Evolutionary conservation across 2,113 vertebrate species (phyloP).

Genomic region (Globicephala melas): DNA sequence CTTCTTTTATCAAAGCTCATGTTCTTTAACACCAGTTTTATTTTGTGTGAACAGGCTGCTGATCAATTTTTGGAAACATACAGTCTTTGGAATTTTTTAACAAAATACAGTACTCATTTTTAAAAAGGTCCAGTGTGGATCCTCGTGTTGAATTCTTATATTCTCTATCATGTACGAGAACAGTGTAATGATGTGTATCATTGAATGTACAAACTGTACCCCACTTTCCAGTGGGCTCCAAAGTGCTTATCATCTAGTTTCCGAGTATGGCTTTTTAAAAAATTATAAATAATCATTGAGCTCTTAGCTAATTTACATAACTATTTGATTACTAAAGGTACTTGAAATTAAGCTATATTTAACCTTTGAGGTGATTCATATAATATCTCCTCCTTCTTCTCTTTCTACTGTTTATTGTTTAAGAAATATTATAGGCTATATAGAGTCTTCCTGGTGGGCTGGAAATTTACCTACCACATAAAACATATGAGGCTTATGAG

Average conservation of each 20-base stretch:
- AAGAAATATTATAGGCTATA: neutral
- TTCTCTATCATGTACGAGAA: neutral
- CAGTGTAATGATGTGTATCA: neutral
- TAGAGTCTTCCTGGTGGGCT: neutral
- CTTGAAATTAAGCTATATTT: neutral
- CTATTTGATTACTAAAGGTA: neutral
- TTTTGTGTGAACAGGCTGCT: neutral
- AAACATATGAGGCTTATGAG: neutral
- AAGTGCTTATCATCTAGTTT: neutral
- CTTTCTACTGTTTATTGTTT: neutral
- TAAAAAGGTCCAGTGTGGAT: neutral
- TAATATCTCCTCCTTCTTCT: neutral
- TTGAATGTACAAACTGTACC: neutral
- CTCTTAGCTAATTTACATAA: neutral
- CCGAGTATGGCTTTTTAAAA: neutral
- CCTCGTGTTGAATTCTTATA: neutral
- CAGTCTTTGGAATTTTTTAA: neutral
- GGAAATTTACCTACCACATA: neutral
- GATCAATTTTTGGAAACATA: neutral
- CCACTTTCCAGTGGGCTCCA: neutral
- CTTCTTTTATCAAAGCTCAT: neutral
- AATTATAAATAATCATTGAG: neutral
- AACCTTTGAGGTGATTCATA: neutral
- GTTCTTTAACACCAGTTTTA: neutral
- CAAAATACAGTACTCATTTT: neutral